Base-by-base conservation (phyloP, 35 echinoderm and acorn worm genomes). In the Apostichopus parvimensis region DNA sequence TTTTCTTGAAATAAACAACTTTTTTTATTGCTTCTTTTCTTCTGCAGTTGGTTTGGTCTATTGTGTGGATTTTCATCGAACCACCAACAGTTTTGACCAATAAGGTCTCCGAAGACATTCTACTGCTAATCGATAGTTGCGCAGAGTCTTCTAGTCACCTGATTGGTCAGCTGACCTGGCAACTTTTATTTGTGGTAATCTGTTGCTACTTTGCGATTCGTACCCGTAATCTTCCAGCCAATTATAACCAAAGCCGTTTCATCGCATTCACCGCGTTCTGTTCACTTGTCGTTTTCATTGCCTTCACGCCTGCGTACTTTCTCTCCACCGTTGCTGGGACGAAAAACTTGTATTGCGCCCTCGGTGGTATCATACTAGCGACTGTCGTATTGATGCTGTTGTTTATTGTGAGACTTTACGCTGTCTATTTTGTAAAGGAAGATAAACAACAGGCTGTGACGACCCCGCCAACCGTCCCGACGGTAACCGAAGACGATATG, bases 201-300 rank as follows among this genome's bases (percentile, higher is more conserved):
- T 94, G 90, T 15, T 94, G 93, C 68, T 90, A 83, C 25, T 92
- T 90, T 20, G 95, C 93, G 2, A 94, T 96, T 56, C 79, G 28
- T 9, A 55, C 95, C 0, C 77, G 95, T 25, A 76, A 87, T 24
- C 90, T 96, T 18, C 95, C 95, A 2, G 85, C 90, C 59, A 96
- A 96, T 78, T 96, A 94, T 73, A 94, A 94, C 81, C 93, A 96
- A 75, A 89, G 90, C 6, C 72, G 89, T 54, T 96, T 96, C 77
- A 94, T 96, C 5, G 92, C 89, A 6, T 61, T 61, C 12, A 61
- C 12, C 60, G 86, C 90, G 3, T 96, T 94, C 77, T 87, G 93
- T 45, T 83, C 95, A 1, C 73, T 96, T 4, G 79, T 96, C 9
- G 65, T 96, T 1, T 82, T 72, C 22, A 20, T 96, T 2, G 91